These are phyloP conservation scores for Alfaro cultratus DNA, from an alignment of 2,797 vertebrate species.

Conservation along the genomic window DNA sequence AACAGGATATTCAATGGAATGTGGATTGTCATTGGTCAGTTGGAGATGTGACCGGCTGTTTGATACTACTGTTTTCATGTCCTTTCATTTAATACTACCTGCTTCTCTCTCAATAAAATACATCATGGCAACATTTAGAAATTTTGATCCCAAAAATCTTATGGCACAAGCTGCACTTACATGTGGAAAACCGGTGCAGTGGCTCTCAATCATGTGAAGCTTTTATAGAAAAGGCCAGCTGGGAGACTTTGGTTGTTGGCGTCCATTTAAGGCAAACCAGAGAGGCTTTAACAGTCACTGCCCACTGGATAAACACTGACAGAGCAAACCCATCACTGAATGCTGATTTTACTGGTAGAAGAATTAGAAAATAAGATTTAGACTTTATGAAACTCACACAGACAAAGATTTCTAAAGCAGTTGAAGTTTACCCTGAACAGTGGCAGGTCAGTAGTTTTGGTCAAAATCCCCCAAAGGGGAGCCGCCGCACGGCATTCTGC, in stretches of 20 bases:
- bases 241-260: constrained; percentile 47
- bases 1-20: constrained; percentile 4
- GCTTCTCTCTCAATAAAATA: constrained; percentile 2
- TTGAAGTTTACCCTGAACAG: constrained; percentile 34
- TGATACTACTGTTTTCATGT: constrained; percentile 30
- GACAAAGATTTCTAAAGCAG: constrained; percentile 41
- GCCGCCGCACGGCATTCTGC: constrained; percentile 13
- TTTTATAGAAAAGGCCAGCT: constrained; percentile 6
- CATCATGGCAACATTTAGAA: constrained; percentile 13
- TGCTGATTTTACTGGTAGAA: background rate
- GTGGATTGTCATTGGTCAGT: constrained; percentile 36
- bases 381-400: constrained; percentile 15
- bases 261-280: constrained; percentile 46
- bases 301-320: constrained; percentile 11
- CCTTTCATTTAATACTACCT: constrained; percentile 13
- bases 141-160: constrained; percentile 18
- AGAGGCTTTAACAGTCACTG: constrained; percentile 38
- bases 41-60: background rate
- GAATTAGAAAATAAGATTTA: constrained; percentile 11
- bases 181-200: constrained; percentile 5
- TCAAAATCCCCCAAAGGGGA: constrained; percentile 3
- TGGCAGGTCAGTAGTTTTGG: constrained; percentile 22
- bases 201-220: constrained; percentile 10
- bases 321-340: constrained; percentile 12
- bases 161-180: constrained; percentile 21